Evolutionary conservation across 2,113 vertebrate species (phyloP).

Genomic region (Arizona elegans): DNA sequence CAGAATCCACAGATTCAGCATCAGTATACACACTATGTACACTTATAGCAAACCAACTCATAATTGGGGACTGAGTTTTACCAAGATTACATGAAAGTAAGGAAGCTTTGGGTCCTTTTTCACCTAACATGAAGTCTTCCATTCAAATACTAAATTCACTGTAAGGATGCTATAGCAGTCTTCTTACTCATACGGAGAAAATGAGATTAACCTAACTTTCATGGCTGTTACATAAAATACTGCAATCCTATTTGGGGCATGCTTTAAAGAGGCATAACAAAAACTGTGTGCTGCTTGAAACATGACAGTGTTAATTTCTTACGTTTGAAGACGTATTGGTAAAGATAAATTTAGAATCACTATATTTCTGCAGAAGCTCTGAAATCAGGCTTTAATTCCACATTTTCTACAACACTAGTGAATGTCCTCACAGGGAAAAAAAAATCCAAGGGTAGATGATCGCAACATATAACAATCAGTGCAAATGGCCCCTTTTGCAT

Average conservation of each 20-base stretch:
- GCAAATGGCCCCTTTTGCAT: background rate
- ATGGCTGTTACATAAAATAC: background rate
- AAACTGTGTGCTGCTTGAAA: background rate
- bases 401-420: background rate
- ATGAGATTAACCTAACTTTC: background rate
- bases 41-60: background rate
- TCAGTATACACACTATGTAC: background rate
- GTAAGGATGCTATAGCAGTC: background rate
- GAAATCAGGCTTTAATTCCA: background rate
- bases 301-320: no score
- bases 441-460: background rate
- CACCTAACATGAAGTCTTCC: background rate
- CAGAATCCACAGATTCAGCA: background rate
- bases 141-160: background rate
- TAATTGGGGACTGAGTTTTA: background rate
- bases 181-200: background rate
- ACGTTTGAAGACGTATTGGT: background rate
- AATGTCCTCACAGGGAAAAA: background rate
- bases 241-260: background rate
- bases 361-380: background rate
- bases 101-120: background rate
- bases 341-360: background rate
- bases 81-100: background rate
- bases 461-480: background rate
- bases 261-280: background rate